Evolutionary conservation across 2,113 vertebrate species (phyloP).

Genomic region (Tragelaphus scriptus): DNA sequence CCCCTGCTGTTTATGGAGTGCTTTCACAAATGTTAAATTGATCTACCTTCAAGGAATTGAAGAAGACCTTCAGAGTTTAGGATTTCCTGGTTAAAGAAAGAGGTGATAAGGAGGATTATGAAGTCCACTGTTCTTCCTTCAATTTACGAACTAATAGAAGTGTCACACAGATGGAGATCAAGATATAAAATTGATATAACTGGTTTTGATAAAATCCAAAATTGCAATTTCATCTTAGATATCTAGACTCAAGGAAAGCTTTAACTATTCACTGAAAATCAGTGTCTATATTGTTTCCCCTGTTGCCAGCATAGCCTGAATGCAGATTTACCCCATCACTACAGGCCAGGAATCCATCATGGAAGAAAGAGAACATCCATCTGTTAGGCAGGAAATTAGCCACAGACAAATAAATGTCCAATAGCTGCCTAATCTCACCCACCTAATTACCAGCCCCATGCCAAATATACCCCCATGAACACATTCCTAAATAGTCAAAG

Average conservation of each 20-base stretch:
- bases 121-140: not conserved
- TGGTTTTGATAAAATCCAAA: not conserved
- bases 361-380: not conserved
- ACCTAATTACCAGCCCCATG: not conserved
- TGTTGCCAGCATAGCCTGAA: not conserved
- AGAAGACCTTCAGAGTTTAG: not conserved
- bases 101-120: not conserved
- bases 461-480: not conserved
- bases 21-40: not conserved
- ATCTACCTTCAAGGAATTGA: not conserved
- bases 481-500: not conserved
- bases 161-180: not conserved
- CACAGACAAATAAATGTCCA: not conserved
- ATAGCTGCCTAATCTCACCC: not conserved
- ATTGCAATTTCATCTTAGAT: not conserved
- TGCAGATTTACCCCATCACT: not conserved
- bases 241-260: not conserved
- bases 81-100: not conserved
- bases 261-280: not conserved
- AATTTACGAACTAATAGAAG: not conserved
- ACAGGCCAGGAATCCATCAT: not conserved
- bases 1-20: not conserved
- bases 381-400: not conserved
- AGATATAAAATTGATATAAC: not conserved
- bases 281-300: not conserved